phyloP scores from a whole-genome alignment of 1,140 invertebrate genomes.

The Dreissena rostriformis region DNA sequence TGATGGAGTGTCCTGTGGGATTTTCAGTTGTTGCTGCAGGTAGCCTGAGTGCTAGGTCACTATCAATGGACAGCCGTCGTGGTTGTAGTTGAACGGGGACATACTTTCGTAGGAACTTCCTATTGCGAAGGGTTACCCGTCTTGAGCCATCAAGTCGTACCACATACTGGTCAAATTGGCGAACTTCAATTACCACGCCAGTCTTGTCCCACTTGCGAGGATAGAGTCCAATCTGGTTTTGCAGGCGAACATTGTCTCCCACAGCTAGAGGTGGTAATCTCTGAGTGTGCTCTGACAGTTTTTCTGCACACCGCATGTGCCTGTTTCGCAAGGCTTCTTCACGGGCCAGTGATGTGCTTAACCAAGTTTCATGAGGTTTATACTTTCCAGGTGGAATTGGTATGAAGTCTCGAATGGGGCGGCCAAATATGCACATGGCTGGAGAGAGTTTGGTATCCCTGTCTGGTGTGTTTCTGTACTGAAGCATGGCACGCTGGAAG shows the following conservation, averaged over 20 bases:
- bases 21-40: too few relatives aligned
- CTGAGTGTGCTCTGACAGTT: conserved; percentile 55
- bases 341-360: conserved; percentile 31
- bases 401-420: conserved; percentile 60
- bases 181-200: conserved; percentile 50
- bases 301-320: conserved; percentile 57
- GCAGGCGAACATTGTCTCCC: conserved; percentile 60
- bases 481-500: conserved; percentile 61
- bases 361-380: conserved; percentile 62
- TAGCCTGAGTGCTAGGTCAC: background rate
- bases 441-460: conserved; percentile 60
- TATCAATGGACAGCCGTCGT: background rate
- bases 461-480: conserved; percentile 64
- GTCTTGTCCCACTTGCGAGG: conserved; percentile 63
- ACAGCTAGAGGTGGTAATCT: conserved; percentile 50
- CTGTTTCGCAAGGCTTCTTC: conserved; percentile 60
- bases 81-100: background rate
- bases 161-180: conserved; percentile 63
- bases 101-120: conserved; percentile 41
- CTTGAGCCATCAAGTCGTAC: conserved; percentile 60
- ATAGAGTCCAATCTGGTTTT: conserved; percentile 62
- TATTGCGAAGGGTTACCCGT: conserved; percentile 58
- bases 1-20: too few relatives aligned
- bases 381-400: conserved; percentile 60
- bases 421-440: conserved; percentile 47